These are phyloP conservation scores for Dolomedes plantarius DNA, from an alignment of 2,888 invertebrate species.

Conservation along the genomic window DNA sequence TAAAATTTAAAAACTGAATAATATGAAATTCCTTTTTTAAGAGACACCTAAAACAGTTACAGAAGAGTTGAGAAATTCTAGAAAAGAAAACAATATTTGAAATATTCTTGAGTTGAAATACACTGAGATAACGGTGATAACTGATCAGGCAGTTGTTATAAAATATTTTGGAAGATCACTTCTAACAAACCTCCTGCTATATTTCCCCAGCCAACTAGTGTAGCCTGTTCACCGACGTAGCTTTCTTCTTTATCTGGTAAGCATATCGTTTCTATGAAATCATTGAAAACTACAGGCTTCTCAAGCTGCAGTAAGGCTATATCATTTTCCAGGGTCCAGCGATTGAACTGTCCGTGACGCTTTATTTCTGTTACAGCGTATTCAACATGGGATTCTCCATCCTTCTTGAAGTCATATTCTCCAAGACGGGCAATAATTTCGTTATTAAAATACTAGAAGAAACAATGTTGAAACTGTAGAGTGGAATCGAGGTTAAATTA, in stretches of 20 bases:
- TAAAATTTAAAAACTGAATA: no score
- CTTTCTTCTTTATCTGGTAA: conserved; percentile 75
- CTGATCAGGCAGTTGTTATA: no score
- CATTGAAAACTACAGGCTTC: conserved; percentile 84
- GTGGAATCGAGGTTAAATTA: not conserved
- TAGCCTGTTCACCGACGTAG: conserved; percentile 75
- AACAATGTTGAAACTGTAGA: not conserved
- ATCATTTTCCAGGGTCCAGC: conserved; percentile 67
- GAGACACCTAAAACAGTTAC: no score
- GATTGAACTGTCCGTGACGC: conserved; percentile 51
- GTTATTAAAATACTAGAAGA: conserved; percentile 13
- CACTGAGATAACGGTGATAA: no score
- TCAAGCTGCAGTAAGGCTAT: conserved; percentile 89
- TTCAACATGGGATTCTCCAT: conserved; percentile 34
- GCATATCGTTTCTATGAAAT: conserved; percentile 75
- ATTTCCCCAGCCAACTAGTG: conserved; percentile 89
- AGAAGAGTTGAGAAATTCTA: no score
- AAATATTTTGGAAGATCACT: no score
- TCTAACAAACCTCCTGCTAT: conserved; percentile 71
- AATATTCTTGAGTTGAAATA: no score
- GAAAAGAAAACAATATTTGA: no score
- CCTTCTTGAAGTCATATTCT: conserved; percentile 50
- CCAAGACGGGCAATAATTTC: conserved; percentile 48
- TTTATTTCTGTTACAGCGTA: conserved; percentile 43
- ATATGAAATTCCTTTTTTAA: no score